Evolutionary conservation across 2,113 vertebrate genomes (phyloP).

Genomic region (Ictidomys tridecemlineatus): DNA sequence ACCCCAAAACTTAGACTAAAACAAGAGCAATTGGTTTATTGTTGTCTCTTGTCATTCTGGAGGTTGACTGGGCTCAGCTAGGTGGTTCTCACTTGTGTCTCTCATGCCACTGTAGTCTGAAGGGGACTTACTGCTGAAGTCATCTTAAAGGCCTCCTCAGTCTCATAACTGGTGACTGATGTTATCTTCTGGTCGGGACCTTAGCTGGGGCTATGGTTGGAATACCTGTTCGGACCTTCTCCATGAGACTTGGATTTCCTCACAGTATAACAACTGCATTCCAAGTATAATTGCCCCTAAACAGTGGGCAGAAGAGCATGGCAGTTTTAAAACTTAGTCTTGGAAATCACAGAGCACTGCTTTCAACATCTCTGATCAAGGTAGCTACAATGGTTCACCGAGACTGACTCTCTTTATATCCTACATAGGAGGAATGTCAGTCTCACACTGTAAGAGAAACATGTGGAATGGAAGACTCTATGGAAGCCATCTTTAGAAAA

Average conservation of each 20-base stretch:
- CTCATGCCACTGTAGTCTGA: not conserved
- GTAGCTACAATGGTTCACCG: not conserved
- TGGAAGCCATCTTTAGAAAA: not conserved
- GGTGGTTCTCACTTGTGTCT: not conserved
- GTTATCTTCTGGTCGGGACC: not conserved
- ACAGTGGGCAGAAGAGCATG: not conserved
- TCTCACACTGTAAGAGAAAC: not conserved
- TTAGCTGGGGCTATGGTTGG: not conserved
- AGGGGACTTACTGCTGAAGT: not conserved
- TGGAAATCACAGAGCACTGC: not conserved
- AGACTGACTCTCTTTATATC: not conserved
- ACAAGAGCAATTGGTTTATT: not conserved
- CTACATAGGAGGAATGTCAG: not conserved
- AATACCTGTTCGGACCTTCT: not conserved
- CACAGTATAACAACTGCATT: not conserved
- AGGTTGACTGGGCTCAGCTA: not conserved
- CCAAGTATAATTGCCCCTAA: not conserved
- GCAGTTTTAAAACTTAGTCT: constrained; percentile 1
- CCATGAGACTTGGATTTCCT: not conserved
- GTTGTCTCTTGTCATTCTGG: not conserved
- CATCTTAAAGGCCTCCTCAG: not conserved
- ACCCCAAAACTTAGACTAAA: not conserved
- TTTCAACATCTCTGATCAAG: not conserved
- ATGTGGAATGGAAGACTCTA: accelerated
- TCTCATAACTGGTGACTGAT: not conserved